These are phyloP conservation scores for Gephyroberyx darwinii DNA, from an alignment of 2,797 vertebrate genomes.

Conservation along the genomic window DNA sequence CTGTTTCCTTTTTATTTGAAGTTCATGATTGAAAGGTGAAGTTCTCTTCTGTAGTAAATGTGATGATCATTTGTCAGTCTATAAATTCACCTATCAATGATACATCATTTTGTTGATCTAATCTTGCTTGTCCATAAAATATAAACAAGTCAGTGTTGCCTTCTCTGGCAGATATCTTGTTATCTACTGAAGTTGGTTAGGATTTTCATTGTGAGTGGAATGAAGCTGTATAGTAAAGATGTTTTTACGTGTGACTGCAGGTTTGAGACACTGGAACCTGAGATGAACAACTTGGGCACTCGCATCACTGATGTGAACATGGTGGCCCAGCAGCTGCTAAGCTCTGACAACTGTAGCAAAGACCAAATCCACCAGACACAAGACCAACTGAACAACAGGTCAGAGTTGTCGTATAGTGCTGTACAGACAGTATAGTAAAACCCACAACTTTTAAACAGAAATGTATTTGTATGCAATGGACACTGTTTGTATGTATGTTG, in stretches of 20 bases:
- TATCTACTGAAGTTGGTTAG: neutral
- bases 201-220: conserved; percentile 13
- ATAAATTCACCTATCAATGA: no score
- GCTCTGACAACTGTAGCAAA: conserved; percentile 84
- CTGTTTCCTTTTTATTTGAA: no score
- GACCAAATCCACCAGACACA: conserved; percentile 88
- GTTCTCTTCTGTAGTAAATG: no score
- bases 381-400: conserved; percentile 92
- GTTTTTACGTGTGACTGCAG: conserved; percentile 69
- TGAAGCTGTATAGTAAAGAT: conserved; percentile 13
- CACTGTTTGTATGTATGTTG: conserved; percentile 4
- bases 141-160: neutral
- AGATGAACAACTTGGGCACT: conserved; percentile 89
- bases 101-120: neutral
- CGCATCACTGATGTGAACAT: conserved; percentile 88
- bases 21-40: no score
- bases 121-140: conserved; percentile 4
- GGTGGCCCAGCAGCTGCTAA: conserved; percentile 86
- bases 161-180: neutral
- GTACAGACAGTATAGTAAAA: neutral
- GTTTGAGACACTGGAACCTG: conserved; percentile 95
- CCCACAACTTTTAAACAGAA: neutral
- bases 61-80: no score
- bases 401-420: conserved; percentile 26
- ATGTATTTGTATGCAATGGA: neutral